These are phyloP conservation scores for Odontomyia ornata DNA, from an alignment of 2,888 invertebrate genomes.

Conservation along the genomic window DNA sequence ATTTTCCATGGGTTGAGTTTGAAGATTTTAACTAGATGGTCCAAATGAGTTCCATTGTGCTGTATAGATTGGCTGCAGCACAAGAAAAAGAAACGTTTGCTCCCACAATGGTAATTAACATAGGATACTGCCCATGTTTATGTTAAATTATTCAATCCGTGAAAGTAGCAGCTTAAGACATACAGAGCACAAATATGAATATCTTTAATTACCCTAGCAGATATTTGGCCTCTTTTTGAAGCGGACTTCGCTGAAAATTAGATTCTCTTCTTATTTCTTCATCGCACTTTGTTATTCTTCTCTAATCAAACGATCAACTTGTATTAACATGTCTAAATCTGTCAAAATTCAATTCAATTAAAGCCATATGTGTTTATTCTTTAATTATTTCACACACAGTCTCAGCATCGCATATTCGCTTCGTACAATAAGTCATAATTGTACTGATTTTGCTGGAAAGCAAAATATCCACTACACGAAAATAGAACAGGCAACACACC, in stretches of 20 bases:
- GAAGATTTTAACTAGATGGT: background rate
- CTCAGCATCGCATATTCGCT: background rate
- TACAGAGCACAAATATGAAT: too few relatives aligned
- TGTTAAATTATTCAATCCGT: too few relatives aligned
- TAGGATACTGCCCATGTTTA: too few relatives aligned
- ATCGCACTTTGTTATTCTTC: background rate
- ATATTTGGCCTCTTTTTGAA: too few relatives aligned
- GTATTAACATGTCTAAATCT: constrained; percentile 38
- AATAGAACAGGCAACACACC: constrained; percentile 13
- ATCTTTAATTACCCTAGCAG: too few relatives aligned
- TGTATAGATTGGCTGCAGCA: background rate
- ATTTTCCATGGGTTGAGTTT: background rate
- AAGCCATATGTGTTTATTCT: constrained; percentile 33
- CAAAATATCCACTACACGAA: constrained; percentile 24
- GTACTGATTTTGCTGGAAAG: constrained; percentile 21
- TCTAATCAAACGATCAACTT: constrained; percentile 4
- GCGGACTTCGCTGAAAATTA: too few relatives aligned
- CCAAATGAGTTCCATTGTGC: too few relatives aligned
- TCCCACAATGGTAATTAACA: too few relatives aligned
- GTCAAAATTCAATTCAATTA: constrained; percentile 40
- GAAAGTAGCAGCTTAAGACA: too few relatives aligned
- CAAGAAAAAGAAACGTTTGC: background rate
- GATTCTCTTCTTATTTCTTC: background rate
- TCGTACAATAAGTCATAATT: background rate
- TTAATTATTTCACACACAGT: background rate